A percentile compares a stretch with the other conserved stretches of the same genome.
Conservation (phyloP, 2,113 vertebrate genomes). For the Siniperca knerii region DNA sequence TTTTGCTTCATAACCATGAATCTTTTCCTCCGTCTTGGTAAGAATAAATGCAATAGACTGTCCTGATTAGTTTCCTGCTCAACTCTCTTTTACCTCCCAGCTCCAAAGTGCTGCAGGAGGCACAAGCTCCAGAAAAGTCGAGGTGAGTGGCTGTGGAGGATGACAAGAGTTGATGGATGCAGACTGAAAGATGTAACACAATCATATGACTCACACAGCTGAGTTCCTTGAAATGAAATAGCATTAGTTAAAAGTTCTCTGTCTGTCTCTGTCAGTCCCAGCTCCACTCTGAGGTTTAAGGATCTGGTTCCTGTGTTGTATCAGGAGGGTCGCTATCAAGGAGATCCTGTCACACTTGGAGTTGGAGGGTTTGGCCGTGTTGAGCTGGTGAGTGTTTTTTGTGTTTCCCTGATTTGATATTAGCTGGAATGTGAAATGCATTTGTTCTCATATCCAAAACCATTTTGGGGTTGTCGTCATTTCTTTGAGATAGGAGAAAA, state of each 20-base stretch:
- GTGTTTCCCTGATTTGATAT: neutral
- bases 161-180: neutral
- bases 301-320: slow-evolving; percentile 85
- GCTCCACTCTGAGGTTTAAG: slow-evolving; percentile 74
- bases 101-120: slow-evolving; percentile 80
- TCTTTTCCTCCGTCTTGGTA: neutral
- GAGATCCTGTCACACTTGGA: slow-evolving; percentile 84
- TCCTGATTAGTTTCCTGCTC: neutral
- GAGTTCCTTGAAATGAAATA: neutral
- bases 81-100: slow-evolving; percentile 53
- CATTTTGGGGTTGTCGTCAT: neutral
- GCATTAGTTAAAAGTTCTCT: neutral
- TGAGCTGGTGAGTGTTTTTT: slow-evolving; percentile 78
- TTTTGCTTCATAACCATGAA: neutral
- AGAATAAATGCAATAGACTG: neutral
- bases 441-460: neutral
- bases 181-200: neutral
- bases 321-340: slow-evolving; percentile 84
- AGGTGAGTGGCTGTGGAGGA: slow-evolving; percentile 64
- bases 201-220: neutral
- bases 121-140: slow-evolving; percentile 55
- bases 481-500: neutral
- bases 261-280: slow-evolving; percentile 53
- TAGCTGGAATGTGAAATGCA: neutral
- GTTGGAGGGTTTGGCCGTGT: slow-evolving; percentile 87